Evolutionary conservation across 2,113 vertebrate species (phyloP), one percentile per base, ranked within the genome.

Genomic region (Microtus oregoni): DNA sequence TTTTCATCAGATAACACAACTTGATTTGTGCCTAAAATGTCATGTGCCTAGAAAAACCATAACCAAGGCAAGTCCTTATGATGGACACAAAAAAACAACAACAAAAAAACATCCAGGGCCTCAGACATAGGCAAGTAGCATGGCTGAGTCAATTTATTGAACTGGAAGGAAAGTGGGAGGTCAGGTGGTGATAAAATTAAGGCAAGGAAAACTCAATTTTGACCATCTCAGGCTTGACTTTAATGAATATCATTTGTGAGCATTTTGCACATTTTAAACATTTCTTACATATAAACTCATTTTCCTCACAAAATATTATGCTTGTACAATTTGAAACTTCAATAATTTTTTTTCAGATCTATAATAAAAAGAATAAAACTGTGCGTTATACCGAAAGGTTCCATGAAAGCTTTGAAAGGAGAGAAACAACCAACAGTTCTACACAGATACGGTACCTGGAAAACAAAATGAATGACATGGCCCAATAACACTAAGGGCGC

Each of bases 21-120:
- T 86, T 92, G 26, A 90, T 72, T 82, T 90, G 41, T 63, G 28
- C 63, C 90, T 28, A 61, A 65, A 94, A 67, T 86, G 15, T 78
- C 67, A 90, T 10, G 22, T 92, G 24, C 32, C 10, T 70, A 91
- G 35, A 86, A 90, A 30, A 83, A 72, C 35, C 28, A 11, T 68
- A 81, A 50, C 12, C 6, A 8, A 22, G 26, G 72, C 63, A 52
- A 35, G 3, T 52, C 4, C 9, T 55, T 30, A 52, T 79, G 26
- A 58, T 15, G 72, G 55, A 19, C 41, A 55, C 17, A 26, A 47
- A 61, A 81, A 91, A 94, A 28, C 0, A 52, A 41, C 41, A 41
- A 41, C 41, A 41, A 41, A 83, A 47, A 8, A 35, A 1, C 38
- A 14, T 35, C 13, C 12, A 52, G 50, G 2, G 12, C 2, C 50